Percentiles rank a stretch among this genome's conserved stretches.
phyloP scores from a whole-genome alignment of 2,797 vertebrate genomes.

The Perodicticus potto region DNA sequence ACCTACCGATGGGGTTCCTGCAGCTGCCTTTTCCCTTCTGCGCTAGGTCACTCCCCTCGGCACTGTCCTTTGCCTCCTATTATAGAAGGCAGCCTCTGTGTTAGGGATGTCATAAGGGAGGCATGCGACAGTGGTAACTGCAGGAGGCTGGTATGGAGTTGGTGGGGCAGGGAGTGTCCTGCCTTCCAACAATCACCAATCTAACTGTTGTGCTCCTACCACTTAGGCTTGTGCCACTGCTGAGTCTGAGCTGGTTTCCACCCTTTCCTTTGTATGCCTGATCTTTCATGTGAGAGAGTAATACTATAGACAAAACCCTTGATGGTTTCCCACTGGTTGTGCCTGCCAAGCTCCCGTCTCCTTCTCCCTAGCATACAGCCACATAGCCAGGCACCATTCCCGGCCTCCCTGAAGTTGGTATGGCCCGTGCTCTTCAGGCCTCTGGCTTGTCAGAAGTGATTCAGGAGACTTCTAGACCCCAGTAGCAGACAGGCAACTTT shows the following conservation, averaged over 20 bases:
- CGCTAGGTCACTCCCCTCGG: neutral
- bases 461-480: neutral
- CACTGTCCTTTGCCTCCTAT: neutral
- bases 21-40: neutral
- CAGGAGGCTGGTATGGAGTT: accelerated
- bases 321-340: neutral
- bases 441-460: accelerated
- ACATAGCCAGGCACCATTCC: neutral
- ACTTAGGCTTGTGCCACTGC: accelerated
- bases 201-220: neutral
- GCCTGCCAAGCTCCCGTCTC: neutral
- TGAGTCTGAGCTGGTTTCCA: accelerated
- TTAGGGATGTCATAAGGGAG: neutral
- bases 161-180: neutral
- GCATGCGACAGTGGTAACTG: accelerated
- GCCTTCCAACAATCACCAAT: neutral
- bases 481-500: neutral
- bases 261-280: neutral
- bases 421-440: neutral
- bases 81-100: neutral
- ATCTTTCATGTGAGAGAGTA: accelerated
- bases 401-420: accelerated
- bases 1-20: neutral
- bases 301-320: too few relatives aligned
- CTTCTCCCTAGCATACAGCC: neutral